phyloP scores from a whole-genome alignment of 2,113 vertebrate species.

The Oryctolagus cuniculus region mOryCun1.1 NC_091437.1:3723001-3723500 shows the following conservation, averaged over 20 bases:
- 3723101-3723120: not conserved
- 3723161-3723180: conserved; percentile 12
- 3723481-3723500: not conserved
- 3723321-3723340: not conserved
- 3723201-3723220: not conserved
- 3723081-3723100: not conserved
- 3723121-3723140: conserved; percentile 36
- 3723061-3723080: not conserved
- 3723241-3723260: not conserved
- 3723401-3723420: not conserved
- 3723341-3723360: not conserved
- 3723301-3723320: not conserved
- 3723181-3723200: not conserved
- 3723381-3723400: not conserved
- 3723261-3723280: not conserved
- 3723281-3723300: conserved; percentile 8
- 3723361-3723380: conserved; percentile 9
- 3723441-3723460: not conserved
- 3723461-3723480: not conserved
- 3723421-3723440: not conserved
- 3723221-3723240: not conserved
- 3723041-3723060: not conserved
- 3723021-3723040: not conserved
- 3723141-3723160: not conserved
- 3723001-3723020: not conserved